phyloP scores from a whole-genome alignment of 1,140 invertebrate species.

The Pseudachorutes palmiensis region DNA sequence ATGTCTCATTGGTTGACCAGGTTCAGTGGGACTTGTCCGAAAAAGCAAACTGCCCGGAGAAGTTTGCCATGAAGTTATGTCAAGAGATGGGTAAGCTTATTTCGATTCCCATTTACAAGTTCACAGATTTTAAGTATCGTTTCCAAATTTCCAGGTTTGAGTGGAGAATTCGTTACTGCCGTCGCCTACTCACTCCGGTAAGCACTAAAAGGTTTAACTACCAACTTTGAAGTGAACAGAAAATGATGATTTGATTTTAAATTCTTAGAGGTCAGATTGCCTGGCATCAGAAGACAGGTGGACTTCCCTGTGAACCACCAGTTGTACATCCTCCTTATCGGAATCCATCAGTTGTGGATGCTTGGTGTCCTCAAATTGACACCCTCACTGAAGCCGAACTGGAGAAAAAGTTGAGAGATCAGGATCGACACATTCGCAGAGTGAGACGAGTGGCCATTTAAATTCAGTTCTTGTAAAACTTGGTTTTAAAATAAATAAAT shows the following conservation, averaged over 20 bases:
- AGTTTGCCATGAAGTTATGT: constrained; percentile 56
- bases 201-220: background rate
- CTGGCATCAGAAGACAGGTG: constrained; percentile 55
- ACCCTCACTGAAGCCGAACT: constrained; percentile 62
- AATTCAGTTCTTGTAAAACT: background rate
- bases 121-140: too few species aligned
- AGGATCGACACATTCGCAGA: constrained; percentile 56
- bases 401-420: constrained; percentile 64
- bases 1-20: constrained; percentile 60
- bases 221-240: background rate
- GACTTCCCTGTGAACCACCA: constrained; percentile 40
- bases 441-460: background rate
- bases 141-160: too few species aligned
- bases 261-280: constrained; percentile 49
- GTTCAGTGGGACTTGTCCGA: constrained; percentile 65
- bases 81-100: constrained; percentile 58
- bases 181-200: constrained; percentile 50
- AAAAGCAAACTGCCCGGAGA: constrained; percentile 55
- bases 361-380: constrained; percentile 60
- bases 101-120: too few species aligned
- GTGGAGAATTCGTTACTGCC: constrained; percentile 61
- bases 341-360: constrained; percentile 54
- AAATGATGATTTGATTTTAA: background rate
- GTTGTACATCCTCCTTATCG: constrained; percentile 44
- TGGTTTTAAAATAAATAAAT: background rate